phyloP scores from a whole-genome alignment of 2,113 vertebrate genomes.

The Nothoprocta perdicaria region DNA sequence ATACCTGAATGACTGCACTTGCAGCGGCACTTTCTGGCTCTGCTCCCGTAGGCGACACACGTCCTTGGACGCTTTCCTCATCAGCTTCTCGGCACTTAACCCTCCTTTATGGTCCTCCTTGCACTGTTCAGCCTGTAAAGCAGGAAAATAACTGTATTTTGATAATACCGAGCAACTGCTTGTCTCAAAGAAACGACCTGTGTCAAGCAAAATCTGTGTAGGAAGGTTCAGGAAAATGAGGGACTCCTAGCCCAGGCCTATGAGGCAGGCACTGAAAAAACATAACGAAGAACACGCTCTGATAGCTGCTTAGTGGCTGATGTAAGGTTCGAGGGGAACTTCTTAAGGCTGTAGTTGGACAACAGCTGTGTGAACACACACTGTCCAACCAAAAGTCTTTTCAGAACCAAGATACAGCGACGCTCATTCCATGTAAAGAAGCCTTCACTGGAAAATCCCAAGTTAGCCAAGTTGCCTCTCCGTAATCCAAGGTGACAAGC shows the following conservation, averaged over 20 bases:
- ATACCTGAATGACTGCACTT: constrained; percentile 89
- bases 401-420: background rate
- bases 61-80: constrained; percentile 86
- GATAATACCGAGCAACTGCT: background rate
- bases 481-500: background rate
- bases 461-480: background rate
- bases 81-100: constrained; percentile 82
- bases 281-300: background rate
- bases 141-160: background rate
- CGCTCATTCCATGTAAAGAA: background rate
- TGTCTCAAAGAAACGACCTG: background rate
- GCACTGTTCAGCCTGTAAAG: constrained; percentile 82
- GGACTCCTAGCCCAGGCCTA: background rate
- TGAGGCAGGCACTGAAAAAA: fast-evolving
- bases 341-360: background rate
- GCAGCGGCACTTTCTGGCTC: constrained; percentile 84
- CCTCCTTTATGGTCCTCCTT: constrained; percentile 83
- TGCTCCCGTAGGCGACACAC: constrained; percentile 85
- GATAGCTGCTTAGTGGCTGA: background rate
- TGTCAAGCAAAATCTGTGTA: background rate
- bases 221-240: background rate
- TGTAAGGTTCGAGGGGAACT: background rate
- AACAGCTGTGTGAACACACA: background rate
- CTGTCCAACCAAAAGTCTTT: background rate
- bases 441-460: background rate